Conservation (phyloP, 2,888 invertebrate genomes). For the Drepana falcataria region DNA sequence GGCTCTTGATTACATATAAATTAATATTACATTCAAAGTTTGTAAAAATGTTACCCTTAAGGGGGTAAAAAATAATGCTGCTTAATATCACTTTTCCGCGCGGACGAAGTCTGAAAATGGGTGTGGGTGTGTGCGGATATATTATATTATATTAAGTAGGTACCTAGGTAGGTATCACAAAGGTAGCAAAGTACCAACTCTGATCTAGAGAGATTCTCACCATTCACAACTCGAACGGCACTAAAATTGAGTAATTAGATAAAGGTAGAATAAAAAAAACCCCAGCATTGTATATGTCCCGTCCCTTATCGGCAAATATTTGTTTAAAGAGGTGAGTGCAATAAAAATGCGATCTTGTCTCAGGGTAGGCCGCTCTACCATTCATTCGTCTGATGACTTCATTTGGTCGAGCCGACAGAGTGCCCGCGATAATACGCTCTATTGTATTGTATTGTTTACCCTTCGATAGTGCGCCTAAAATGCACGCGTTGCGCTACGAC, state of each 20-base stretch:
- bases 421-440: slow-evolving; percentile 75
- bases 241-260: slow-evolving; percentile 35
- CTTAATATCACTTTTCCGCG: too few relatives aligned
- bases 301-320: slow-evolving; percentile 60
- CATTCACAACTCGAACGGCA: slow-evolving; percentile 26
- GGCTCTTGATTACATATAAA: too few relatives aligned
- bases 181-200: neutral
- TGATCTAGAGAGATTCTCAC: slow-evolving; percentile 17
- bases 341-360: slow-evolving; percentile 73
- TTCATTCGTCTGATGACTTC: slow-evolving; percentile 78
- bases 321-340: slow-evolving; percentile 67
- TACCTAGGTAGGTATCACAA: too few relatives aligned
- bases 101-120: too few relatives aligned
- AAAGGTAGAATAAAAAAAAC: slow-evolving; percentile 29
- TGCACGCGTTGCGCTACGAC: slow-evolving; percentile 69
- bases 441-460: slow-evolving; percentile 69
- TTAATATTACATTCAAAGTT: too few relatives aligned
- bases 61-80: too few relatives aligned
- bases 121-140: too few relatives aligned
- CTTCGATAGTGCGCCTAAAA: slow-evolving; percentile 74
- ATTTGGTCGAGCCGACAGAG: slow-evolving; percentile 72
- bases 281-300: slow-evolving; percentile 24
- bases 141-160: too few relatives aligned
- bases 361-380: slow-evolving; percentile 64
- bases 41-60: too few relatives aligned